phyloP scores from a whole-genome alignment of 2,113 vertebrate species.

The Sceloporus tristichus region DNA sequence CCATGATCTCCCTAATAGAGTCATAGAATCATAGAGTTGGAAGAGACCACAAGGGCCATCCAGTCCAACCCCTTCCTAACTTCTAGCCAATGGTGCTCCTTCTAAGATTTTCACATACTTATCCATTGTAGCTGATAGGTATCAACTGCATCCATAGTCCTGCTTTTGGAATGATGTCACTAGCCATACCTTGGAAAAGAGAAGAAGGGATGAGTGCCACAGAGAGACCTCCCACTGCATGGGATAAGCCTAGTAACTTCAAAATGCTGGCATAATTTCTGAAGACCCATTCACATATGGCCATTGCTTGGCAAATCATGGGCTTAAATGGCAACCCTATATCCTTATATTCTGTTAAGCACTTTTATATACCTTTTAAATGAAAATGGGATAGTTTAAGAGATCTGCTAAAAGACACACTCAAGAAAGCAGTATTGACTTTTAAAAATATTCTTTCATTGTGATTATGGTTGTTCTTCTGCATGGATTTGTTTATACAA shows the following conservation, averaged over 20 bases:
- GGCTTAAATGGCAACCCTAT: not conserved
- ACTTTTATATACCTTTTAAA: not conserved
- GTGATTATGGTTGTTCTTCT: not conserved
- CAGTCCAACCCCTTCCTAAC: too few relatives aligned
- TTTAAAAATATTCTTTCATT: not conserved
- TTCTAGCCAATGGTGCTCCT: too few relatives aligned
- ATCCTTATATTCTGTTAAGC: not conserved
- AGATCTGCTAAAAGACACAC: conserved; percentile 44
- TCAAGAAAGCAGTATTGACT: conserved; percentile 29
- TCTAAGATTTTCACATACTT: too few relatives aligned
- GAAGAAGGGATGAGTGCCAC: not conserved
- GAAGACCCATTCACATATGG: not conserved
- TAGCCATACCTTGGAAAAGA: too few relatives aligned
- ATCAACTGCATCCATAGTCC: too few relatives aligned
- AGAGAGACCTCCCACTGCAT: not conserved
- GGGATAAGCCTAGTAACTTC: not conserved
- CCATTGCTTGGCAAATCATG: not conserved
- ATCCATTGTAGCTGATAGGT: too few relatives aligned
- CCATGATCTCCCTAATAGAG: too few relatives aligned
- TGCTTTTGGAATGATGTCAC: too few relatives aligned
- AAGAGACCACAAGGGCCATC: too few relatives aligned
- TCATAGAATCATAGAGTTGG: too few relatives aligned
- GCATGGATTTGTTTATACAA: not conserved
- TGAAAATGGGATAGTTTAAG: conserved; percentile 52
- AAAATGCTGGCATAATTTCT: not conserved